Percentiles rank a stretch among this genome's conserved stretches.
phyloP scores from a whole-genome alignment of 1,140 invertebrate genomes.

The Penaeus japonicus region DNA sequence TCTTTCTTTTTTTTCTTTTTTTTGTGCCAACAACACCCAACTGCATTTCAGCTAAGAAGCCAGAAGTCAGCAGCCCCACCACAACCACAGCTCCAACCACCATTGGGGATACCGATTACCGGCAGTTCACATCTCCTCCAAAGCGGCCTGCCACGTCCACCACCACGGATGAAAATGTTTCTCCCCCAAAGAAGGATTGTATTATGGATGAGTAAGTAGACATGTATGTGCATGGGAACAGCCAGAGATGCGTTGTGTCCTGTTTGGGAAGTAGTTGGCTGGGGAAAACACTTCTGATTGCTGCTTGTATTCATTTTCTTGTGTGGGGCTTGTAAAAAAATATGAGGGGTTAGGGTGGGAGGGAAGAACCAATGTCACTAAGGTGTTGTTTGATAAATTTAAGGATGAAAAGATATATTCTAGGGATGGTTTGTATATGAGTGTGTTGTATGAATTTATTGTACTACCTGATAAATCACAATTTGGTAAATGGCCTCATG shows the following conservation, averaged over 20 bases:
- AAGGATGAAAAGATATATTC: too few species aligned
- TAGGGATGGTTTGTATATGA: too few species aligned
- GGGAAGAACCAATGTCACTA: too few species aligned
- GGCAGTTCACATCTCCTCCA: constrained; percentile 28
- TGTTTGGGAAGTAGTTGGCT: background rate
- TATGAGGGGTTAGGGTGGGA: too few species aligned
- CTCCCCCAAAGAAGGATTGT: constrained; percentile 9
- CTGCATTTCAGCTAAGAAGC: constrained; percentile 33
- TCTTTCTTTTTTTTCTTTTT: background rate
- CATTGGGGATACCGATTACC: constrained; percentile 21
- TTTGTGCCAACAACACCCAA: constrained; percentile 3
- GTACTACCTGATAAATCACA: too few species aligned
- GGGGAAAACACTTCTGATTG: too few species aligned
- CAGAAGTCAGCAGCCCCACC: constrained; percentile 1
- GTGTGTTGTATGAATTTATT: too few species aligned
- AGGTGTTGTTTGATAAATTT: too few species aligned
- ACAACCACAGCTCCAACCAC: background rate
- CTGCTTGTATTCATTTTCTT: too few species aligned
- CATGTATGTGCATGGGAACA: background rate
- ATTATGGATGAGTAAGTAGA: constrained; percentile 30
- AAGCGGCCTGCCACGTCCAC: background rate
- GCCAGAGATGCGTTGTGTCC: background rate
- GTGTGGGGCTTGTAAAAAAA: too few species aligned
- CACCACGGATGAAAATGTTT: constrained; percentile 2
- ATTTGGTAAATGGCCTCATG: too few species aligned